Conservation (phyloP, 2,888 invertebrate species). For the Diarsia dahlii region DNA sequence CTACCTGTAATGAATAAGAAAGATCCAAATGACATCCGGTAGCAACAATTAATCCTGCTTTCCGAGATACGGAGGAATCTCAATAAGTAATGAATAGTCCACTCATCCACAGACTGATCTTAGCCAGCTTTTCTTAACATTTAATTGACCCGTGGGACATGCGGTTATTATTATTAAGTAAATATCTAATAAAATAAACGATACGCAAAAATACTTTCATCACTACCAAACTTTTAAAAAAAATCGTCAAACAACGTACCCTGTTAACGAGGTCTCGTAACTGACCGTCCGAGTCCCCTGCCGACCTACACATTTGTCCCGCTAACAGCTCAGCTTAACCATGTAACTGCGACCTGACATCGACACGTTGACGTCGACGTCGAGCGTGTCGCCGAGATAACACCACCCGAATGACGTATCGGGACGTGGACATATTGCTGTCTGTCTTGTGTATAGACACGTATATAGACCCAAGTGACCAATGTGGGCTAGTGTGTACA, state of each 20-base stretch:
- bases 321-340: conserved; percentile 37
- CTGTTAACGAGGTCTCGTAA: conserved; percentile 11
- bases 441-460: conserved; percentile 3
- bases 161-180: no score
- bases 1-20: no score
- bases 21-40: no score
- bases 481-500: not conserved
- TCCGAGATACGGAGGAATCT: no score
- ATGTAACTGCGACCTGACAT: conserved; percentile 36
- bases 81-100: no score
- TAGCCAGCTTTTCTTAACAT: no score
- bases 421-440: conserved; percentile 39
- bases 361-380: conserved; percentile 34
- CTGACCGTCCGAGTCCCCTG: not conserved
- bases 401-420: conserved; percentile 48
- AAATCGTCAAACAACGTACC: not conserved
- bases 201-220: not conserved
- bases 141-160: no score
- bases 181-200: not conserved
- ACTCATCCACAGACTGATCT: no score
- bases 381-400: conserved; percentile 50
- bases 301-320: conserved; percentile 47
- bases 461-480: not conserved
- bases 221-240: not conserved
- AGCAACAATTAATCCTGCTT: no score